These are phyloP conservation scores for Formica exsecta DNA, from an alignment of 1,140 invertebrate species.

Conservation along the genomic window DNA sequence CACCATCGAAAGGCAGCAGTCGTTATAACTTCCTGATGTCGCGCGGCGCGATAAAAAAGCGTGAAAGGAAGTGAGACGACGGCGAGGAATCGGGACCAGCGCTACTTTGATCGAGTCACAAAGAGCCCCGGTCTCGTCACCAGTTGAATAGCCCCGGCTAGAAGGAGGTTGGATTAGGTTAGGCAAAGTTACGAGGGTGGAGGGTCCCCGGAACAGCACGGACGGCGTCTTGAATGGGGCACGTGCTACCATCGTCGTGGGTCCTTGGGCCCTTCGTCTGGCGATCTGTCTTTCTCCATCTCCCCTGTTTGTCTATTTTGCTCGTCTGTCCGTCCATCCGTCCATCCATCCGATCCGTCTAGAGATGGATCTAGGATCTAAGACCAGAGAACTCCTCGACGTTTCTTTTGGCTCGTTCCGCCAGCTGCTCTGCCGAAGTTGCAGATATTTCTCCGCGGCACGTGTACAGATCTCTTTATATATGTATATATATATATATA, in stretches of 20 bases:
- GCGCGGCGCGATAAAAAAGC: conserved; percentile 74
- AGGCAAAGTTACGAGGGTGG: conserved; percentile 84
- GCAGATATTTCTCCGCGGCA: conserved; percentile 74
- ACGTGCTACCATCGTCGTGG: conserved; percentile 81
- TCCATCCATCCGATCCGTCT: conserved; percentile 60
- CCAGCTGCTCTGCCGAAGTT: conserved; percentile 82
- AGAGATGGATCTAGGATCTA: conserved; percentile 63
- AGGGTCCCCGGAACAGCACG: conserved; percentile 30
- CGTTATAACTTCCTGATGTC: conserved; percentile 77
- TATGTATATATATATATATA: neutral
- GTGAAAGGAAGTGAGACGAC: conserved; percentile 71
- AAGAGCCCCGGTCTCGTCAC: conserved; percentile 79
- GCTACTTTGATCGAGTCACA: conserved; percentile 71
- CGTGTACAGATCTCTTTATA: conserved; percentile 35
- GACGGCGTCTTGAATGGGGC: conserved; percentile 78
- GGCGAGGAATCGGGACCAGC: conserved; percentile 63
- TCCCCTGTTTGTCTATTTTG: conserved; percentile 62
- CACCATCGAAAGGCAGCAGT: conserved; percentile 53
- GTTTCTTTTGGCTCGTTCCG: conserved; percentile 63
- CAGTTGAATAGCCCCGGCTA: conserved; percentile 78
- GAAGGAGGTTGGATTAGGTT: conserved; percentile 79
- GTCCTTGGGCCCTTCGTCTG: conserved; percentile 73
- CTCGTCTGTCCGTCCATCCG: neutral
- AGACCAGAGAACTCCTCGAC: conserved; percentile 68
- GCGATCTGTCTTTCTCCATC: conserved; percentile 55